Evolutionary conservation across 2,113 vertebrate genomes (phyloP), one percentile per base, ranked within the genome.

Genomic region (Psittacus erithacus): DNA sequence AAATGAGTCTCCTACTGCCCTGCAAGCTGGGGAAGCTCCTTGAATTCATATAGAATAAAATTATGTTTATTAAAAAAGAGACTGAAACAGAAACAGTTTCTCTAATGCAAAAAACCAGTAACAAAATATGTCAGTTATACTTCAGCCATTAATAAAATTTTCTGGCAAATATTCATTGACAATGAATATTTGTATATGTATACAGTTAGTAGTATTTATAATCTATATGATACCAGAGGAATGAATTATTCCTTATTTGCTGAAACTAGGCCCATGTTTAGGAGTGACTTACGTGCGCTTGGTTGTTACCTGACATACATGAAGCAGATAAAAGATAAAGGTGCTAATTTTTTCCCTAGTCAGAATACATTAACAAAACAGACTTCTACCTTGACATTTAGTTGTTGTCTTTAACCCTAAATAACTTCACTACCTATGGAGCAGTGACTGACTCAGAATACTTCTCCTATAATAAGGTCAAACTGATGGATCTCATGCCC

Each of bases 1-100:
- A 90, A 97, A 95, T 84, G 76, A 96, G 75, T 95, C 85, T 96
- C 79, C 84, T 94, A 86, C 38, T 82, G 93, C 80, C 74, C 77
- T 75, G 24, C 71, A 95, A 90, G 65, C 65, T 93, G 93, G 47
- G 49, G 49, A 89, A 94, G 55, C 74, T 96, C 55, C 75, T 83
- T 50, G 27, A 69, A 91, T 46, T 44, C 31, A 62, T 28, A 62
- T 13, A 33, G 23, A 55, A 80, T 62, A 85, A 88, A 77, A 80
- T 73, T 41, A 13, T 73, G 52, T 47, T 80, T 70, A 71, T 77
- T 85, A 84, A 70, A 38, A 87, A 62, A 77, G 41, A 88, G 16
- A 77, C 16, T 63, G 53, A 78, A 82, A 52, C 19, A 43, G 38
- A 70, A 88, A 68, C 23, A 64, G 27, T 88, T 93, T 68, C 19